Evolutionary conservation across 2,888 invertebrate species (phyloP), one percentile per base, ranked within the genome.

Genomic region (Oxycera nigricornis): DNA sequence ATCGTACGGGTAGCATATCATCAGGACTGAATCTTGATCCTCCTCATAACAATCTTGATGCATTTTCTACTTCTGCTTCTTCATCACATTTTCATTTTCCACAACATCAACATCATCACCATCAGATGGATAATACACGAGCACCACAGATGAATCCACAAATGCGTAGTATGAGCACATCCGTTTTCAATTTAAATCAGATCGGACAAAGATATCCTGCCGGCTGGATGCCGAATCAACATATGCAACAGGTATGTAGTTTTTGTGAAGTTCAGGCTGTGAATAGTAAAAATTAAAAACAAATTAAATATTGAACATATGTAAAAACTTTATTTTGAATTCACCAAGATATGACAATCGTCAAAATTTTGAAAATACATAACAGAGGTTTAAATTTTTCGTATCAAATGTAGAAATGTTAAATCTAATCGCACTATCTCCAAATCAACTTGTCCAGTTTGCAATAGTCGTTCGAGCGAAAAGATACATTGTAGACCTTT

Each of bases 171-270:
- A 85, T 86, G 82, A 89, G 88, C 78, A 82, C 87, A 14, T 89
- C 89, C 2, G 89, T 88, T 39, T 88, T 89, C 78, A 88, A 89
- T 81, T 80, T 89, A 65, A 88, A 88, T 78, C 82, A 82, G 39
- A 73, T 70, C 79, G 82, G 73, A 80, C 80, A 9, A 61, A 83
- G 80, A 76, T 85, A 80, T 75, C 81, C 82, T 24, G 82, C 82
- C 72, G 82, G 82, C 72, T 82, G 81, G 79, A 84, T 83, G 68
- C 86, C 85, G 11, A 31, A 52, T 77, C 84, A 83, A 46, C 84
- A 83, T 50, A 87, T 91, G 86, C 89, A 90, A 79, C 68, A 72
- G 39, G 67, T 68, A 72, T 26, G 59, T 50, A 20, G 14, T 17
- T 14, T n/a, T n/a, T n/a, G n/a, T n/a, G n/a, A n/a, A n/a, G n/a